Evolutionary conservation across 2,113 vertebrate species (phyloP).

Genomic region (Delphinapterus leucas): DNA sequence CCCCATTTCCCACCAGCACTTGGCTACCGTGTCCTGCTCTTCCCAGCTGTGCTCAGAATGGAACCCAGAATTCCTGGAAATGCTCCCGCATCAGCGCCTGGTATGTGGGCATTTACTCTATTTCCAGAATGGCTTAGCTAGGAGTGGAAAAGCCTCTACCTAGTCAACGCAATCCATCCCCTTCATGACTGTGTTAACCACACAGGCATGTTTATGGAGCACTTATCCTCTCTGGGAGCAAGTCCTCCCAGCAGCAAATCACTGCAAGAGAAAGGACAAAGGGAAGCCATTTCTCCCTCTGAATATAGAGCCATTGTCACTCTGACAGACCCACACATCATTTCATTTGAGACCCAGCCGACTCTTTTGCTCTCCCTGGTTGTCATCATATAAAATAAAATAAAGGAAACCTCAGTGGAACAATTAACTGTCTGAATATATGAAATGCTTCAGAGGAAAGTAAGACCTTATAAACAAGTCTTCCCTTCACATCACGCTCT

Average conservation of each 20-base stretch:
- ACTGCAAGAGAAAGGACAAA: neutral
- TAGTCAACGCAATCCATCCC: neutral
- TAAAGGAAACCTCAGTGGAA: conserved; percentile 12
- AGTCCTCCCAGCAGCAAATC: neutral
- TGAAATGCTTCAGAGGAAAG: neutral
- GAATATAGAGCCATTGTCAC: neutral
- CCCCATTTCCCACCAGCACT: neutral
- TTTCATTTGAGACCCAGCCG: neutral
- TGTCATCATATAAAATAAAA: conserved; percentile 38
- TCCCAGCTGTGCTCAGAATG: neutral
- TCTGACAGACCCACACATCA: neutral
- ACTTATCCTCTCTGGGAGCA: neutral
- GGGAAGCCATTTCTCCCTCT: neutral
- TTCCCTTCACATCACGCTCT: neutral
- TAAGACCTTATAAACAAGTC: neutral
- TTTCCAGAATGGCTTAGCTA: neutral
- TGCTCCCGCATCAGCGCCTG: neutral
- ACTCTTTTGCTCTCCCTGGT: neutral
- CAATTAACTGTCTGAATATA: neutral
- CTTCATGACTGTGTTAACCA: conserved; percentile 15
- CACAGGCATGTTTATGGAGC: neutral
- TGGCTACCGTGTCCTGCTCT: neutral
- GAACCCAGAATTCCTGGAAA: neutral
- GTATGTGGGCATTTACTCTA: neutral
- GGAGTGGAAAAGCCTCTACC: neutral